Evolutionary conservation across 2,888 invertebrate species (phyloP), one percentile per base, ranked within the genome.

Genomic region (Automeris io): DNA sequence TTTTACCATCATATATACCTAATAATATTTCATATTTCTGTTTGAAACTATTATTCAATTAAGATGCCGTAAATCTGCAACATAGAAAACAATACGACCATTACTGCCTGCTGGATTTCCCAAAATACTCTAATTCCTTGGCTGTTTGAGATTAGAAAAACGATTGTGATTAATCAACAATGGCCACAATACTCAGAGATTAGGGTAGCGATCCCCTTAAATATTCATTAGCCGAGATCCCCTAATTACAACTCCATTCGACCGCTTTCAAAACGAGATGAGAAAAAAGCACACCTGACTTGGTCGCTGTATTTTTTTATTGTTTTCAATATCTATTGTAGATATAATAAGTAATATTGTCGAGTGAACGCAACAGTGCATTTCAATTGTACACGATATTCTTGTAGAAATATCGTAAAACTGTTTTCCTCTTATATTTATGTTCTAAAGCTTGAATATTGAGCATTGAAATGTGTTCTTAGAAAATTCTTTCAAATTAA

Each of bases 211-310:
- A 60, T 70, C 83, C 82, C 76, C 51, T 74, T 40, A 40, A 79
- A 82, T 82, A 77, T 78, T 80, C 75, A 82, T 83, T 82, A 83
- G 53, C 42, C 41, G 51, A 61, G 63, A 75, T 67, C 78, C 77
- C 80, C 76, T 81, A 83, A 81, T 83, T 81, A 77, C 70, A 52
- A 56, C 53, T 61, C 51, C 65, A 61, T 61, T 78, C 76, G 69
- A 67, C 71, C 78, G 54, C 68, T 47, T 49, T 49, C 44, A 42
- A 32, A 46, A 54, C 56, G 60, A 69, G 68, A 79, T 74, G 65
- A 70, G 70, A 69, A 61, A 56, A 53, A 50, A 50, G 60, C 61
- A 70, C 81, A 82, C 79, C 80, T 80, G 79, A 82, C 71, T 81
- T 76, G 64, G 55, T 64, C 59, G 49, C 53, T 57, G 59, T 72